These are phyloP conservation scores for Myrmophylax atrothorax DNA, from an alignment of 2,113 vertebrate genomes.

Conservation along the genomic window DNA sequence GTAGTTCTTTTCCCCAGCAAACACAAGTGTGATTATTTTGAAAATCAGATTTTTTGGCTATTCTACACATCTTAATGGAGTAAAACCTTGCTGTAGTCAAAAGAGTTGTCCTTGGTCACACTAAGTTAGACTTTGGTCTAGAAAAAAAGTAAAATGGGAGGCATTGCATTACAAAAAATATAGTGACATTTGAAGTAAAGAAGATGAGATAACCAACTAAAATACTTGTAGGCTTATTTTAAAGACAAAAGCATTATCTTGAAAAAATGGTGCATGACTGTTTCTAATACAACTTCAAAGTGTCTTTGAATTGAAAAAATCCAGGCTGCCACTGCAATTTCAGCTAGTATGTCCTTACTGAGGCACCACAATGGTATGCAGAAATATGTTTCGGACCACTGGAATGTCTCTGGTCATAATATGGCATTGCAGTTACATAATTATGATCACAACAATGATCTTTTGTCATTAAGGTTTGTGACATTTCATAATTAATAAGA, in stretches of 20 bases:
- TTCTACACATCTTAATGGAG: neutral
- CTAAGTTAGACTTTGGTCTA: neutral
- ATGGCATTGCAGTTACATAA: slow-evolving; percentile 56
- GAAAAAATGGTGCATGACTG: neutral
- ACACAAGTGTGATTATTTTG: neutral
- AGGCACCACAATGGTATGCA: slow-evolving; percentile 33
- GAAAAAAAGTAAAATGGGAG: neutral
- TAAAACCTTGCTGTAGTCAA: neutral
- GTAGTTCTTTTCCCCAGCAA: neutral
- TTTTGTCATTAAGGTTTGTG: slow-evolving; percentile 30
- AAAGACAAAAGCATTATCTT: slow-evolving; percentile 8
- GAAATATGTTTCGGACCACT: slow-evolving; percentile 21
- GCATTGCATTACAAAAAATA: neutral
- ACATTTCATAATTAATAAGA: slow-evolving; percentile 7
- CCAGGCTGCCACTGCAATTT: neutral
- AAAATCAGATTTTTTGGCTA: neutral
- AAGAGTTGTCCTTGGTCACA: neutral
- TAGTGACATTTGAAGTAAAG: neutral
- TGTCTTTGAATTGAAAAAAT: slow-evolving; percentile 23
- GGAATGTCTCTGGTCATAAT: slow-evolving; percentile 45
- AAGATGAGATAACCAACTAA: slow-evolving; percentile 1
- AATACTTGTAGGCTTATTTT: neutral
- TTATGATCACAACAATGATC: slow-evolving; percentile 25
- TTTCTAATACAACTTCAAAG: slow-evolving; percentile 26
- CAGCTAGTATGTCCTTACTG: neutral